A percentile compares a stretch with the other conserved stretches of the same genome.
Evolutionary conservation across 2,888 invertebrate species (phyloP).

Genomic region (Sinotaia quadrata): DNA sequence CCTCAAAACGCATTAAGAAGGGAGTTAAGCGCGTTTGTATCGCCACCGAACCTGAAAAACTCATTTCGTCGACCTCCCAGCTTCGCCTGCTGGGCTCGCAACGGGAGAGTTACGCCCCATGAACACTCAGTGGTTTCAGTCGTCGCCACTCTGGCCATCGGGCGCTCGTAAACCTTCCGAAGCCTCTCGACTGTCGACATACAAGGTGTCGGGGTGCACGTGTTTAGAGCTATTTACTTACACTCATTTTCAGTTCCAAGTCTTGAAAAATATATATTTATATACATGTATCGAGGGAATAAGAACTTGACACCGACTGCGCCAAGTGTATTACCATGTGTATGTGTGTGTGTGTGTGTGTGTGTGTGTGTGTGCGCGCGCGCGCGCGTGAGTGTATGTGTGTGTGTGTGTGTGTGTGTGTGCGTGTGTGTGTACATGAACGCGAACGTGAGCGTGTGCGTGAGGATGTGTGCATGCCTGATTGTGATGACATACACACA

Average conservation of each 20-base stretch:
- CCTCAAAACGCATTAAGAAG: not conserved
- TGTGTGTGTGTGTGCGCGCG: conserved; percentile 8
- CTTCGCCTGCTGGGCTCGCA: not conserved
- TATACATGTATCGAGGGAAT: too few species aligned
- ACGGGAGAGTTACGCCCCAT: conserved; percentile 23
- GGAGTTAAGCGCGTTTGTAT: too few species aligned
- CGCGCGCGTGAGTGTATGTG: not conserved
- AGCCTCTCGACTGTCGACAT: too few species aligned
- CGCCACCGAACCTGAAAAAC: conserved; percentile 13
- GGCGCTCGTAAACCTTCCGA: not conserved
- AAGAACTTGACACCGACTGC: too few species aligned
- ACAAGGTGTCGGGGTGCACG: too few species aligned
- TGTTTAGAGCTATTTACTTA: too few species aligned
- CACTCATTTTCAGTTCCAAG: too few species aligned
- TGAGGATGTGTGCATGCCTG: conserved; percentile 2
- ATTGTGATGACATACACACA: not conserved
- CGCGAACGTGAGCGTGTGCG: not conserved
- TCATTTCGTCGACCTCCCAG: conserved; percentile 24
- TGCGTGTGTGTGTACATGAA: conserved; percentile 3
- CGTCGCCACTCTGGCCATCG: not conserved
- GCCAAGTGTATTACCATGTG: not conserved
- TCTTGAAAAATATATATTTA: too few species aligned
- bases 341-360: not conserved
- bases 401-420: conserved; percentile 14
- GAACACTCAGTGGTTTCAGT: conserved; percentile 23